These are phyloP conservation scores for Sebastes oblongus DNA, from an alignment of 2,797 vertebrate species.

Conservation along the genomic window DNA sequence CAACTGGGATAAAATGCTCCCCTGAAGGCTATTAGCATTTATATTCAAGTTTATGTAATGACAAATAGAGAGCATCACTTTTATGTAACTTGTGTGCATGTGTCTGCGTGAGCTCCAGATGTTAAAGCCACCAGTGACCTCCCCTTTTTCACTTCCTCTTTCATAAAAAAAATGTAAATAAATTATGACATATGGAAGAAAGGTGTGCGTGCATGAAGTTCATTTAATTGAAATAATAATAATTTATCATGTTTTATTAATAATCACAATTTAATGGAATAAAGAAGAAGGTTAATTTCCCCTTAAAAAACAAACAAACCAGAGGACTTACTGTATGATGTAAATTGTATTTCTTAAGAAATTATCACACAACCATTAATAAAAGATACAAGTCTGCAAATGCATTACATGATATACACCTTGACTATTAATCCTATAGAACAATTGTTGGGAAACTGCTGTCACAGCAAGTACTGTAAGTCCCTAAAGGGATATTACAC, in stretches of 20 bases:
- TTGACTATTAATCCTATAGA: neutral
- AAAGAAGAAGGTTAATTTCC: no score
- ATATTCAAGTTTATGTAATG: conserved; percentile 35
- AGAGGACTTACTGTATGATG: no score
- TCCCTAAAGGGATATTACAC: neutral
- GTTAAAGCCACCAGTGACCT: neutral
- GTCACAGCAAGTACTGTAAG: neutral
- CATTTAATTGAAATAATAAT: no score
- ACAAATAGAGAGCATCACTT: conserved; percentile 33
- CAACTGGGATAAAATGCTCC: neutral
- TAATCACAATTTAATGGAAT: no score
- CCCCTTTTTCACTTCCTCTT: conserved; percentile 42
- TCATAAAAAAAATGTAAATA: neutral
- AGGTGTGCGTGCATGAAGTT: neutral
- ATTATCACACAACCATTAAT: neutral
- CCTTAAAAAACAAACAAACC: no score
- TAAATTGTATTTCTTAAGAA: neutral
- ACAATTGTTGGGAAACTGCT: neutral
- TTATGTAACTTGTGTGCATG: conserved; percentile 21
- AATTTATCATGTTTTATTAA: no score
- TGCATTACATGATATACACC: neutral
- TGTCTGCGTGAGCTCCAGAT: neutral
- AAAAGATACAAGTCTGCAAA: neutral
- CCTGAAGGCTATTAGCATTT: neutral
- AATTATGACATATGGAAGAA: neutral